These are phyloP conservation scores for Leucoma salicis DNA, from an alignment of 2,888 invertebrate genomes.

Conservation along the genomic window DNA sequence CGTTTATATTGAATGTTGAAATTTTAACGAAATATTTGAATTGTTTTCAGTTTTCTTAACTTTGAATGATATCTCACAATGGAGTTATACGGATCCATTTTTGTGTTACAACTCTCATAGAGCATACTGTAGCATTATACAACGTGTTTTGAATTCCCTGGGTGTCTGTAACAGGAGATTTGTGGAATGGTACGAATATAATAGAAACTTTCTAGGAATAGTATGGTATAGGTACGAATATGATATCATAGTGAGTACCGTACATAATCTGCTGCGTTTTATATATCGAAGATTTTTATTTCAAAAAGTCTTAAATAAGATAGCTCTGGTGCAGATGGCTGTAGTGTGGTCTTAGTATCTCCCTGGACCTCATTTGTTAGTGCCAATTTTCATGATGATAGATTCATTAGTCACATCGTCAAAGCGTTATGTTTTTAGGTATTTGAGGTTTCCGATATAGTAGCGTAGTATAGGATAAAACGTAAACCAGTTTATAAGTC, in stretches of 20 bases:
- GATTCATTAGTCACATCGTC: too few species aligned
- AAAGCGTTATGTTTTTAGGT: too few species aligned
- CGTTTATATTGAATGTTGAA: constrained; percentile 17
- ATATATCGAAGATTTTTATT: too few species aligned
- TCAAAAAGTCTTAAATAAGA: too few species aligned
- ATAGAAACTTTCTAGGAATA: background rate
- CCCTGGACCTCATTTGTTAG: too few species aligned
- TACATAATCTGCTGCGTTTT: constrained; percentile 5
- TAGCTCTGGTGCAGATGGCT: too few species aligned
- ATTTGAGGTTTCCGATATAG: too few species aligned
- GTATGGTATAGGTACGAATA: background rate
- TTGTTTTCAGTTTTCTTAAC: constrained; percentile 17
- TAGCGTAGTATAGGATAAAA: too few species aligned
- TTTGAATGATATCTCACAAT: constrained; percentile 20
- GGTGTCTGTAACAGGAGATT: constrained; percentile 16
- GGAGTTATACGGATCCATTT: constrained; percentile 20
- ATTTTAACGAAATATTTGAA: constrained; percentile 21
- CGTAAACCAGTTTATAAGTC: too few species aligned
- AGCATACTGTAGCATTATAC: constrained; percentile 9
- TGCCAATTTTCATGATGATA: too few species aligned
- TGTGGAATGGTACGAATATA: constrained; percentile 13
- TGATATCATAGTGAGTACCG: background rate
- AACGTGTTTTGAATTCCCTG: constrained; percentile 19
- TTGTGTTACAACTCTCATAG: constrained; percentile 8
- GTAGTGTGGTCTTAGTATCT: too few species aligned